Evolutionary conservation across 2,888 invertebrate genomes (phyloP).

Genomic region (Tridacna gigas): DNA sequence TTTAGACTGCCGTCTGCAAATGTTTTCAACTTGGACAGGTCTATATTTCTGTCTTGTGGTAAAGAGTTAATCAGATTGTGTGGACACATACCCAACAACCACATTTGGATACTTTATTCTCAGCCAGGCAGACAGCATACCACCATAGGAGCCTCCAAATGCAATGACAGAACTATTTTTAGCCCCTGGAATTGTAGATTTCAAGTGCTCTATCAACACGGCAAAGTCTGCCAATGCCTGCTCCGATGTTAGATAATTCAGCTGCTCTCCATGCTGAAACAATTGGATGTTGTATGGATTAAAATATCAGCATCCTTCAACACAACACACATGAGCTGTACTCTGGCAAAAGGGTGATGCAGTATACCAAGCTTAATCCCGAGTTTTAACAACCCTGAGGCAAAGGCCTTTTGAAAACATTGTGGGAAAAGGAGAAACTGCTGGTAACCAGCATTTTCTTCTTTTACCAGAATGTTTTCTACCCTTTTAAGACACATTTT

Average conservation of each 20-base stretch:
- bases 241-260: slow-evolving; percentile 91
- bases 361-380: no score
- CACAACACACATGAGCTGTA: no score
- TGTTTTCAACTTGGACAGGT: no score
- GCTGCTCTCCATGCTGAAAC: slow-evolving; percentile 74
- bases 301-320: not conserved
- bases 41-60: no score
- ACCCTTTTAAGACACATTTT: no score
- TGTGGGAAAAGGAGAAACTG: not conserved
- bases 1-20: no score
- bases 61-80: not conserved
- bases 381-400: no score
- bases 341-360: no score
- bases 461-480: no score
- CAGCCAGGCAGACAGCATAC: slow-evolving; percentile 98
- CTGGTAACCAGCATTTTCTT: not conserved
- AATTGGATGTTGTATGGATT: not conserved
- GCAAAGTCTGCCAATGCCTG: slow-evolving; percentile 98
- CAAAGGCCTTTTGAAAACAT: not conserved
- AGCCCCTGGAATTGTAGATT: slow-evolving; percentile 85
- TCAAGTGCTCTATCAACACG: slow-evolving; percentile 90
- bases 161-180: slow-evolving; percentile 92
- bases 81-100: slow-evolving; percentile 88
- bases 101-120: slow-evolving; percentile 97
- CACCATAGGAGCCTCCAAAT: slow-evolving; percentile 96